Evolutionary conservation across 2,797 vertebrate genomes (phyloP).

Genomic region (Melanotaenia pygmaea): DNA sequence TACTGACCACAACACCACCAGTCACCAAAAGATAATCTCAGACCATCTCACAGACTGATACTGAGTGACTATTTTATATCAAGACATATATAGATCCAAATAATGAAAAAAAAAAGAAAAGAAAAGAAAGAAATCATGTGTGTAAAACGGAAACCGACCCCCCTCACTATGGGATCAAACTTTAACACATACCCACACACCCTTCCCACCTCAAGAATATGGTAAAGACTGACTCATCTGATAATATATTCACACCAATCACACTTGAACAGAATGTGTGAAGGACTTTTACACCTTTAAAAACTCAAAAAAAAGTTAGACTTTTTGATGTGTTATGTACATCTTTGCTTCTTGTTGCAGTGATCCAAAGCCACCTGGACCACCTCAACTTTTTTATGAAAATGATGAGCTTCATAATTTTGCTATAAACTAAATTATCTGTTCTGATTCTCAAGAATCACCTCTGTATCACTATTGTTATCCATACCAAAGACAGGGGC

Average conservation of each 20-base stretch:
- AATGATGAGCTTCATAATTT: neutral
- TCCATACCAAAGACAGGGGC: neutral
- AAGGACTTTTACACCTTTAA: constrained; percentile 23
- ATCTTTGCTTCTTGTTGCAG: neutral
- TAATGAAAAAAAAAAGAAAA: neutral
- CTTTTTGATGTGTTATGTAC: constrained; percentile 7
- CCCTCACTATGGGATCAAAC: neutral
- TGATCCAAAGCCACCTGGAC: neutral
- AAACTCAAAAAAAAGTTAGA: neutral
- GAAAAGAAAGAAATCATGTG: neutral
- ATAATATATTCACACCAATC: neutral
- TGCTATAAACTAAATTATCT: neutral
- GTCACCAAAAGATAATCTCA: no score
- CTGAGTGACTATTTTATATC: neutral
- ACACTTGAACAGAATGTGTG: neutral
- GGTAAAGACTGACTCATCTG: constrained; percentile 39
- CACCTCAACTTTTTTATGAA: neutral
- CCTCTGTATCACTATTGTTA: neutral
- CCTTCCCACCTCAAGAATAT: neutral
- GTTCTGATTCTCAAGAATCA: neutral
- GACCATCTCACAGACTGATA: neutral
- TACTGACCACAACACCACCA: no score
- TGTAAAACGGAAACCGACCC: neutral
- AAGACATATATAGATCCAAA: neutral
- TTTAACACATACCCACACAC: neutral